A percentile compares a stretch with the other conserved stretches of the same genome.
Conservation (phyloP, 2,888 invertebrate species). For the Tiliacea citrago region DNA sequence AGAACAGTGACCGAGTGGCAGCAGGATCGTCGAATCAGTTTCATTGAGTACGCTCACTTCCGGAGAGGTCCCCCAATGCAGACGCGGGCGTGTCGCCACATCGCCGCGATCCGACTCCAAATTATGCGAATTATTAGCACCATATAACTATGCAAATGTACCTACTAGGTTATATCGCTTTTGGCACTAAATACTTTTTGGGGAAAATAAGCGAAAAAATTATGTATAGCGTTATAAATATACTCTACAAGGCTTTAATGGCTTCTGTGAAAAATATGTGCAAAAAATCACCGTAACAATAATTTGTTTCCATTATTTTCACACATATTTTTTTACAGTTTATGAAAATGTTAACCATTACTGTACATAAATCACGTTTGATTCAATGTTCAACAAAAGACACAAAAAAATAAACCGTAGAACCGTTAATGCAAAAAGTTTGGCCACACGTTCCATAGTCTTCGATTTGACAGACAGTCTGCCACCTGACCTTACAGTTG, state of each 20-base stretch:
- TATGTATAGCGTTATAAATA: not conserved
- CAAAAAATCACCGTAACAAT: not conserved
- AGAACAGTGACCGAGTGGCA: constrained; percentile 88
- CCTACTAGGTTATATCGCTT: constrained; percentile 9
- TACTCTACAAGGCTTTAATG: not conserved
- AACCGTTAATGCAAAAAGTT: not conserved
- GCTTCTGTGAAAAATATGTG: not conserved
- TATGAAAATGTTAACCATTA: constrained; percentile 19
- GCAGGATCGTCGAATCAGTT: constrained; percentile 84
- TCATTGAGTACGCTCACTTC: constrained; percentile 86
- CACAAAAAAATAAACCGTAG: not conserved
- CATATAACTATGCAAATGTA: constrained; percentile 58
- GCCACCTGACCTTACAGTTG: constrained; percentile 34
- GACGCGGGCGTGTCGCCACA: constrained; percentile 73
- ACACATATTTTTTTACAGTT: constrained; percentile 9
- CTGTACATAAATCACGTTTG: constrained; percentile 7
- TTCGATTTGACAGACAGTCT: not conserved
- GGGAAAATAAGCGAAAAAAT: not conserved
- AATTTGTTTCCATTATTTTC: not conserved
- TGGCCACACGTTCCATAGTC: constrained; percentile 17
- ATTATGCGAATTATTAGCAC: constrained; percentile 65
- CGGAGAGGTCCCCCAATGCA: constrained; percentile 86
- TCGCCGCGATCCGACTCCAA: constrained; percentile 64
- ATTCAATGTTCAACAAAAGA: constrained; percentile 4
- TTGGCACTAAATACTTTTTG: not conserved